A percentile compares a stretch with the other conserved stretches of the same genome.
These are phyloP conservation scores for Actias luna DNA, from an alignment of 2,888 invertebrate genomes.

Conservation along the genomic window DNA sequence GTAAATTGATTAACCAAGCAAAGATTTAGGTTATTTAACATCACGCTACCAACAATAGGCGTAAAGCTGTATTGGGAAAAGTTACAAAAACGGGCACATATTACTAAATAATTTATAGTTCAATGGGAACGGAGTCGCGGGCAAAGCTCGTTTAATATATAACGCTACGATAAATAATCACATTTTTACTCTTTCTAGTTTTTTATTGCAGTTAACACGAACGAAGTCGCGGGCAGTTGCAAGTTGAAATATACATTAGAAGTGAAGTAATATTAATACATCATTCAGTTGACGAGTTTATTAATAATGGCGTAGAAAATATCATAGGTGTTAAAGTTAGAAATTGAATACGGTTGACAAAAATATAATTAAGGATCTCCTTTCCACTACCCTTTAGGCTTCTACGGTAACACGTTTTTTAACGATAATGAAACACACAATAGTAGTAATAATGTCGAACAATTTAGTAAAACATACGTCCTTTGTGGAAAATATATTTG, in stretches of 20 bases:
- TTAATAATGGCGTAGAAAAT: conserved; percentile 6
- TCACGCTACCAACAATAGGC: too few species aligned
- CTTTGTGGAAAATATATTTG: neutral
- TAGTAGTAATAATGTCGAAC: neutral
- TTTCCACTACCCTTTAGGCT: conserved; percentile 7
- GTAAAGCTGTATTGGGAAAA: too few species aligned
- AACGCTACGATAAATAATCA: too few species aligned
- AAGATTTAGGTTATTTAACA: too few species aligned
- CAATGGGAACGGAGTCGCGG: too few species aligned
- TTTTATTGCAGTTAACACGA: too few species aligned
- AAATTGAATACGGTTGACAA: conserved; percentile 16
- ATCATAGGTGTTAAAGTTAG: conserved; percentile 9
- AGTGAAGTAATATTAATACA: neutral
- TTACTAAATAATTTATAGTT: too few species aligned
- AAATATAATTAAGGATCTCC: conserved; percentile 6
- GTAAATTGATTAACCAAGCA: too few species aligned
- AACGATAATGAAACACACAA: neutral
- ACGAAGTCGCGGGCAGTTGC: too few species aligned
- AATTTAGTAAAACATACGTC: neutral
- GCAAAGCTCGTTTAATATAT: too few species aligned
- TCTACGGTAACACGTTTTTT: conserved; percentile 3
- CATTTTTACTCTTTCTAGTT: too few species aligned
- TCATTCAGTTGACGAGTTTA: conserved; percentile 4
- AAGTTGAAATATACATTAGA: neutral
- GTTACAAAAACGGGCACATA: too few species aligned